Percentiles rank a stretch among this genome's conserved stretches.
Evolutionary conservation across 2,888 invertebrate species (phyloP).

Genomic region (Chloroclysta siterata): DNA sequence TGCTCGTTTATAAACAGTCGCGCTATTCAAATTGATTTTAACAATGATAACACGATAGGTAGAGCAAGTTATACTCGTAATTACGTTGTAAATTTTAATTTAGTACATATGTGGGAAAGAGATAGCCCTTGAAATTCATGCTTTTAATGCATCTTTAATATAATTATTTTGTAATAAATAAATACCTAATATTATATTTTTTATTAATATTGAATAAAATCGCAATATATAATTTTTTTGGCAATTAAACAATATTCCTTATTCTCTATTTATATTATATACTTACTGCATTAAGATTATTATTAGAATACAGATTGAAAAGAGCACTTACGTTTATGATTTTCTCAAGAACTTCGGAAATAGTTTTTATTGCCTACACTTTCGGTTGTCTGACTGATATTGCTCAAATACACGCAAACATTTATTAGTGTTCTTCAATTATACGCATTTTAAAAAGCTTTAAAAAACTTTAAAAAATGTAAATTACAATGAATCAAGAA

Average conservation of each 20-base stretch:
- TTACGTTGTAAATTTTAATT: neutral
- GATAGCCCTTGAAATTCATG: neutral
- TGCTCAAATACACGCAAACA: conserved; percentile 8
- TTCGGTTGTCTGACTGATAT: conserved; percentile 8
- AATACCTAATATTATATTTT: too few relatives aligned
- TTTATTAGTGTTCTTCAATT: conserved; percentile 1
- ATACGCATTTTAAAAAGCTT: neutral
- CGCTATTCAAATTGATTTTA: conserved; percentile 6
- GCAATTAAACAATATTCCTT: too few relatives aligned
- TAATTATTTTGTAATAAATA: too few relatives aligned
- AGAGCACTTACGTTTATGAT: conserved; percentile 38
- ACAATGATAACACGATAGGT: conserved; percentile 1
- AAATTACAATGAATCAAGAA: neutral
- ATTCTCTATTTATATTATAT: too few relatives aligned
- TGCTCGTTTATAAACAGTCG: neutral
- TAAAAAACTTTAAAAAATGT: neutral
- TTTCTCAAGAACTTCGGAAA: conserved; percentile 34
- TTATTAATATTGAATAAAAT: too few relatives aligned
- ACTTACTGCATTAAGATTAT: too few relatives aligned
- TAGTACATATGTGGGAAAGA: neutral
- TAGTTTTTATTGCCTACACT: conserved; percentile 34
- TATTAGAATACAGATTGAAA: conserved; percentile 25
- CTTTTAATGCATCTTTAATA: neutral
- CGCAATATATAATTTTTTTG: too few relatives aligned
- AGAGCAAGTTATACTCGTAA: neutral